phyloP scores from a whole-genome alignment of 2,888 invertebrate genomes.

The Eudemis profundana region DNA sequence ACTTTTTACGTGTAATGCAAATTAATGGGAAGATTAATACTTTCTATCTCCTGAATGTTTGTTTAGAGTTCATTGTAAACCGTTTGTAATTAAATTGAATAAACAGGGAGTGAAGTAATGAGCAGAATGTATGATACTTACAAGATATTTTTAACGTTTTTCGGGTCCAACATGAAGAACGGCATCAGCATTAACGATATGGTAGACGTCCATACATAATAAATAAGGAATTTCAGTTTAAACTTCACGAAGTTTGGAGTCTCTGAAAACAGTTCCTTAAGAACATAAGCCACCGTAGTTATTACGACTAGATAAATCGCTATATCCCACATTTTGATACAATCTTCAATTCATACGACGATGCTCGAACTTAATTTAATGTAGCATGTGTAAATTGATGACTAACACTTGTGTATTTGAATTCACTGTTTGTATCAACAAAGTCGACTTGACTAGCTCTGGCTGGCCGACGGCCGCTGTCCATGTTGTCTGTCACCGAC shows the following conservation, averaged over 20 bases:
- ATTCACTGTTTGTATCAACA: neutral
- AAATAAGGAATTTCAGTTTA: slow-evolving; percentile 80
- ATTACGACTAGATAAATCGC: slow-evolving; percentile 71
- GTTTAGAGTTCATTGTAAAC: neutral
- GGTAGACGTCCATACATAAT: slow-evolving; percentile 76
- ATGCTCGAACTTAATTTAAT: neutral
- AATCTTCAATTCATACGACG: neutral
- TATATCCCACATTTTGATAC: slow-evolving; percentile 75
- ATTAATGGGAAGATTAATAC: neutral
- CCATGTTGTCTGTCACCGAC: too few relatives aligned
- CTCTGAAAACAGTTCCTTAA: slow-evolving; percentile 80
- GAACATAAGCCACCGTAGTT: slow-evolving; percentile 70
- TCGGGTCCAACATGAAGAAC: slow-evolving; percentile 80
- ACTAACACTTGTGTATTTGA: slow-evolving; percentile 7
- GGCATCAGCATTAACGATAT: slow-evolving; percentile 75
- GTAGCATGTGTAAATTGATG: neutral
- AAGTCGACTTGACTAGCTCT: neutral
- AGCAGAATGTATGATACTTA: slow-evolving; percentile 65
- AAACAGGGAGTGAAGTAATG: neutral
- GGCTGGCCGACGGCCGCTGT: neutral
- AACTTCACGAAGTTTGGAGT: slow-evolving; percentile 82
- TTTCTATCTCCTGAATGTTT: neutral
- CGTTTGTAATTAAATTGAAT: neutral
- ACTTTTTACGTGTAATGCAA: neutral
- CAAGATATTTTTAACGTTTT: slow-evolving; percentile 83